These are phyloP conservation scores for Pachyrhynchus sulphureomaculatus DNA, from an alignment of 1,140 invertebrate genomes.

Conservation along the genomic window DNA sequence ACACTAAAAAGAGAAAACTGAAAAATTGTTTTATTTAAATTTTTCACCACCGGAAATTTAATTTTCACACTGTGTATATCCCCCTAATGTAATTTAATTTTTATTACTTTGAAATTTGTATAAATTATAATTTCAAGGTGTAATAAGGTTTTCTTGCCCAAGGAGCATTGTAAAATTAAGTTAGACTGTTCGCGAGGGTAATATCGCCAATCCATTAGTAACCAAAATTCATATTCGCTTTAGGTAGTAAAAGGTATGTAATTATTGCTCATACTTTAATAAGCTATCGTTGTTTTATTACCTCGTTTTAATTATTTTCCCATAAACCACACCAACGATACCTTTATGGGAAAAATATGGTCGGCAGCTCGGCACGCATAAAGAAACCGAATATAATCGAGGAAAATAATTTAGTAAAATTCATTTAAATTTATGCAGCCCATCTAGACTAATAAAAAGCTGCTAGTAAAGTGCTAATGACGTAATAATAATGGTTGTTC, in stretches of 20 bases:
- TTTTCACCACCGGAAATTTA: too few relatives aligned
- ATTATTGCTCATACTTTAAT: conserved; percentile 3
- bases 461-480: conserved; percentile 48
- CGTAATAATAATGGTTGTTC: conserved; percentile 50
- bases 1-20: too few relatives aligned
- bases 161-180: too few relatives aligned
- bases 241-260: neutral
- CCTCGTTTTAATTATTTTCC: conserved; percentile 7
- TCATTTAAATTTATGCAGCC: conserved; percentile 48
- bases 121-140: neutral
- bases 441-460: conserved; percentile 44
- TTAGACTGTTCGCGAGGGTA: too few relatives aligned
- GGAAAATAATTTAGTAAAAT: conserved; percentile 36
- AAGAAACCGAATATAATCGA: conserved; percentile 16
- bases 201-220: too few relatives aligned
- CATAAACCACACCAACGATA: conserved; percentile 6
- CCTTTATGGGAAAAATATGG: conserved; percentile 1
- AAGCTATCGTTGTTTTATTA: conserved; percentile 6
- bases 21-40: too few relatives aligned
- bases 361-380: conserved; percentile 10
- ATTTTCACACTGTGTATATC: too few relatives aligned
- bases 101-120: neutral
- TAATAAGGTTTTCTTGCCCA: too few relatives aligned
- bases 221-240: conserved; percentile 4
- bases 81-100: neutral